phyloP scores from a whole-genome alignment of 2,797 vertebrate genomes.

The Enteromius thamalakanensis region DNA sequence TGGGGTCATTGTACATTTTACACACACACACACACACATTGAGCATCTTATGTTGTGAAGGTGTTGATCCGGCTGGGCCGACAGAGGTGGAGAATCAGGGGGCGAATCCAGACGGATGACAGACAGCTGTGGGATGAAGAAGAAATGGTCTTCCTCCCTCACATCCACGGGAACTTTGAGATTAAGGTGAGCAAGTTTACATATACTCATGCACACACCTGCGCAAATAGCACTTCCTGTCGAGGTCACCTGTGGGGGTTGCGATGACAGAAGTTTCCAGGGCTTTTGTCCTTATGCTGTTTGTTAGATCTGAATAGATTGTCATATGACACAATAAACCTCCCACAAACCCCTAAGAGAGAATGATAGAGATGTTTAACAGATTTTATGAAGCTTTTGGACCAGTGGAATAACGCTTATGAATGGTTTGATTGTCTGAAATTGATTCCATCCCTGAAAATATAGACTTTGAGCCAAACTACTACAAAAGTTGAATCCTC shows the following conservation, averaged over 20 bases:
- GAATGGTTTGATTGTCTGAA: constrained; percentile 29
- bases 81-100: constrained; percentile 92
- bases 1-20: not conserved
- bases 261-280: constrained; percentile 38
- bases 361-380: constrained; percentile 37
- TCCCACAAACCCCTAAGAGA: constrained; percentile 26
- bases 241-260: constrained; percentile 33
- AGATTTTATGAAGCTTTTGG: constrained; percentile 15
- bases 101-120: constrained; percentile 89
- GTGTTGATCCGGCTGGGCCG: constrained; percentile 88
- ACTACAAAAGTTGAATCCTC: not conserved
- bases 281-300: constrained; percentile 30
- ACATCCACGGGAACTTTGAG: constrained; percentile 89
- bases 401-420: not conserved
- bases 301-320: constrained; percentile 36
- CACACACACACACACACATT: not conserved
- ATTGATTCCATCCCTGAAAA: constrained; percentile 22
- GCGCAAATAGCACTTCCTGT: constrained; percentile 46
- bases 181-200: constrained; percentile 84
- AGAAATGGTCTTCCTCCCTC: constrained; percentile 89
- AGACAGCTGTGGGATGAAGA: constrained; percentile 93
- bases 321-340: constrained; percentile 17
- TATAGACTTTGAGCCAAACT: not conserved
- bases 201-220: constrained; percentile 23
- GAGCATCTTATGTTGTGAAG: constrained; percentile 65